A percentile compares a stretch with the other conserved stretches of the same genome.
These are phyloP conservation scores for Chelonia mydas DNA, from an alignment of 2,797 vertebrate species.

Conservation along the genomic window DNA sequence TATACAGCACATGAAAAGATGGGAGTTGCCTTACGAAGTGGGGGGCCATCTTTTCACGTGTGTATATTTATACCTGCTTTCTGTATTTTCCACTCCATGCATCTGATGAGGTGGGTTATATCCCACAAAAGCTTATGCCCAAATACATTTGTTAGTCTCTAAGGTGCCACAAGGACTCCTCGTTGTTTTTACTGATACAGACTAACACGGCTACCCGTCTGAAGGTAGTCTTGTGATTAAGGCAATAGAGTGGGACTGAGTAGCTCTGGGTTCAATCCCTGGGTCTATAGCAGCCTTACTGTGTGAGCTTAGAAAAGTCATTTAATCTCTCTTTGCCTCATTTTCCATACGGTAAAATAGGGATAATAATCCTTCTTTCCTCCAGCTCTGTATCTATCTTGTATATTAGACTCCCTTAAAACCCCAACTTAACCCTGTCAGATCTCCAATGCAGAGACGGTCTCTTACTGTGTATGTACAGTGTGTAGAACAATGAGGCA, in stretches of 20 bases:
- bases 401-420: background rate
- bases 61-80: no score
- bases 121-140: no score
- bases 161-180: no score
- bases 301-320: background rate
- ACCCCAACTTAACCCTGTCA: background rate
- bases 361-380: background rate
- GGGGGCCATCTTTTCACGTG: no score
- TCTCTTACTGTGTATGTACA: background rate
- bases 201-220: no score
- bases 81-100: no score
- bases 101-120: no score
- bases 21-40: no score
- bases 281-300: background rate
- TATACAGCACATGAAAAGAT: no score
- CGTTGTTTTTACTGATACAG: no score
- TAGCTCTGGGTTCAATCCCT: background rate
- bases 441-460: background rate
- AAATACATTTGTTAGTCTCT: no score
- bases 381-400: background rate
- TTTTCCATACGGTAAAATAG: background rate
- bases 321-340: background rate
- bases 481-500: background rate
- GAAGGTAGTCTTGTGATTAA: background rate
- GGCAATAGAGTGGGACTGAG: background rate